Evolutionary conservation across 2,797 vertebrate genomes (phyloP), one percentile per base, ranked within the genome.

Genomic region (Podarcis lilfordi): DNA sequence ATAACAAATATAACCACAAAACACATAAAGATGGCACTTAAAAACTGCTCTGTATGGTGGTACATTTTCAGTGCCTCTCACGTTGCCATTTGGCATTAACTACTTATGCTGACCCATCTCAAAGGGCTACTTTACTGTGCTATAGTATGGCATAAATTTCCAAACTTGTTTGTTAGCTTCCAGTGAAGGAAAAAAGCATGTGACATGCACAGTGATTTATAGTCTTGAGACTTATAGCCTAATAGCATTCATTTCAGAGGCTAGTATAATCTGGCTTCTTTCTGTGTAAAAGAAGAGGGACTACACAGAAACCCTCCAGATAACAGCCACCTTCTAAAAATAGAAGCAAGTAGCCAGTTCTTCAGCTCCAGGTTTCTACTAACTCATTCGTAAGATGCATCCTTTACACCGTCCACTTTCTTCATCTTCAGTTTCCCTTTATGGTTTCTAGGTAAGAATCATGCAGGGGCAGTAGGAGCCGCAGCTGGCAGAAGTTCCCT

Each of bases 271-370:
- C 0, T 11, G 78, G 37, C 0, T 88, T 19, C 72, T 21, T 83
- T 21, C 69, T 21, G 82, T 83, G 43, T n/a, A 74, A 64, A 80
- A 23, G 27, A 32, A 23, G 2, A 2, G 17, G 8, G 72, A 8
- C 32, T 87, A 81, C 77, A 84, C 3, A 55, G 10, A 71, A 25
- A n/a, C 77, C n/a, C 86, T 91, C 82, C 80, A 1, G 77, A 27
- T 69, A 80, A 32, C 25, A 75, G 82, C 7, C 2, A 2, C 27
- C 25, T 4, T 66, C 25, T 43, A 75, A 75, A 75, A 75, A 40
- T 29, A 37, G 27, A 66, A 15, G 21, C 6, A 55, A 13, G n/a
- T 55, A 15, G 50, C 50, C 50, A 55, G 13, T 55, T 55, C 40
- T 6, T 8, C 43, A 50, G 29, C 55, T 21, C 13, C 15, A 27